A percentile compares a stretch with the other conserved stretches of the same genome.
phyloP scores from a whole-genome alignment of 2,113 vertebrate species.

The Mobula birostris region DNA sequence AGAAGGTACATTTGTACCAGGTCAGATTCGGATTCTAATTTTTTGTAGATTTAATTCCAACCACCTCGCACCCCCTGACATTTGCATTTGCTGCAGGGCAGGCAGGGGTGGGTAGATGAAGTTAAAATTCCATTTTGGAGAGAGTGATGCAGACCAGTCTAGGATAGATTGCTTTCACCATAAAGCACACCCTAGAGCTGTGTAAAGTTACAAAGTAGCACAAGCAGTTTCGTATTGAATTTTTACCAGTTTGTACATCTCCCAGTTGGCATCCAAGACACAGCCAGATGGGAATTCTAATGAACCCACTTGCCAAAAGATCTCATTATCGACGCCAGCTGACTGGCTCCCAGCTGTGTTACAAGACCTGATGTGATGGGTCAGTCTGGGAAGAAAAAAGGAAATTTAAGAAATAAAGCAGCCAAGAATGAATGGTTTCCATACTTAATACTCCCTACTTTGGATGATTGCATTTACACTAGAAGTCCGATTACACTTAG shows the following conservation, averaged over 20 bases:
- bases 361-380: not conserved
- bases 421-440: not conserved
- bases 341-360: conserved; percentile 21
- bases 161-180: not conserved
- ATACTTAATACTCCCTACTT: not conserved
- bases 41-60: not conserved
- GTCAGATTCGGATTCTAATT: not conserved
- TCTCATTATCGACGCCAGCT: conserved; percentile 9
- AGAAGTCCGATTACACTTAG: not conserved
- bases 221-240: not conserved
- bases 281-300: not conserved
- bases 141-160: not conserved
- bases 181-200: not conserved
- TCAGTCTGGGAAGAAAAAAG: conserved; percentile 24
- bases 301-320: not conserved
- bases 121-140: not conserved
- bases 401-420: not conserved
- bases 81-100: too few species aligned
- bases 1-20: not conserved
- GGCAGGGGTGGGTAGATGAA: too few species aligned
- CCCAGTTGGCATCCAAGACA: conserved; percentile 7
- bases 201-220: not conserved
- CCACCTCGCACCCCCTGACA: not conserved
- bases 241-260: conserved; percentile 23
- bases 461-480: not conserved